These are phyloP conservation scores for Coregonus sp. DNA, from an alignment of 2,797 vertebrate species.

Conservation along the genomic window DNA sequence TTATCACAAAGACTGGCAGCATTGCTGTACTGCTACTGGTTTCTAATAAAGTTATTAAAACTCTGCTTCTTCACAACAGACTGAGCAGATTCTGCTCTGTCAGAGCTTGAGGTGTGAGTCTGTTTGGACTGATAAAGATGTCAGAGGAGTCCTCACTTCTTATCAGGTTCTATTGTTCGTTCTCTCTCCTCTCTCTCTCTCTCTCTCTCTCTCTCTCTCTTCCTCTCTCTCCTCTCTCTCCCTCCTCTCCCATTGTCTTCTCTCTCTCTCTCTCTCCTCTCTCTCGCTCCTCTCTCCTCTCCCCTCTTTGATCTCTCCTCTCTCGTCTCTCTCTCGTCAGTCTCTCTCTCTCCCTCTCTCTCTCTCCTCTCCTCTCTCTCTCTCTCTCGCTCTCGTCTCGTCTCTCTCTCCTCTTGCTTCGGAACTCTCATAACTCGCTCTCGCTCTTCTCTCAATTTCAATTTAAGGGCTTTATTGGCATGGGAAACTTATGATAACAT, in stretches of 20 bases:
- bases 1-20: background rate
- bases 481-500: too few species aligned
- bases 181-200: constrained; percentile 33
- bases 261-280: background rate
- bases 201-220: constrained; percentile 34
- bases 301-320: too few species aligned
- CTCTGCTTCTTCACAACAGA: constrained; percentile 46
- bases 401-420: too few species aligned
- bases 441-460: too few species aligned
- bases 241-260: too few species aligned
- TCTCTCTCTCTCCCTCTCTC: too few species aligned
- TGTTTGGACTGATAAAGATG: constrained; percentile 72
- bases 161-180: constrained; percentile 63
- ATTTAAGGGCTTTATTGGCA: too few species aligned
- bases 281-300: too few species aligned
- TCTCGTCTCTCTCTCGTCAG: too few species aligned
- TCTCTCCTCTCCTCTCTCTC: too few species aligned
- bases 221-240: constrained; percentile 25
- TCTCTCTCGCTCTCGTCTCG: too few species aligned
- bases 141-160: constrained; percentile 63
- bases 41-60: constrained; percentile 25
- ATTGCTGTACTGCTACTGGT: constrained; percentile 4
- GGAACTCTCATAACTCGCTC: too few species aligned
- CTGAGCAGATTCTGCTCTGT: constrained; percentile 50
- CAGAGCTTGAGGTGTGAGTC: constrained; percentile 28